These are phyloP conservation scores for Aphrophora alni DNA, from an alignment of 2,888 invertebrate genomes.

Conservation along the genomic window DNA sequence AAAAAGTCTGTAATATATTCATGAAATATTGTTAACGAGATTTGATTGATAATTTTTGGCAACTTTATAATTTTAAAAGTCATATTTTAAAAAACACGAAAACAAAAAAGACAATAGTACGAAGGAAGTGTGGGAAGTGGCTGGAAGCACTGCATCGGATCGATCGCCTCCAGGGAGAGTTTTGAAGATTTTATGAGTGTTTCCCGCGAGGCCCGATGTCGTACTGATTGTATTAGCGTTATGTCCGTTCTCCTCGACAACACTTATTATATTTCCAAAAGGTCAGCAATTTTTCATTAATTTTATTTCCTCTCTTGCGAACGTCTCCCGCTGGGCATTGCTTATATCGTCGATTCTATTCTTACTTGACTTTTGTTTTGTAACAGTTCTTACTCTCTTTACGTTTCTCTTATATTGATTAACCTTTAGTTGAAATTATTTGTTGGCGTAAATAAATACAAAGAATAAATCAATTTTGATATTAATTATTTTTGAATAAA, in stretches of 20 bases:
- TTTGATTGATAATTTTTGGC: too few species aligned
- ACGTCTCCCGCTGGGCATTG: neutral
- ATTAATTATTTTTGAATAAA: too few species aligned
- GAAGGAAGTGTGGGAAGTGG: neutral
- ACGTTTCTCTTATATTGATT: too few species aligned
- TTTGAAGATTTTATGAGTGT: slow-evolving; percentile 2
- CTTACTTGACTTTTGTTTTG: neutral
- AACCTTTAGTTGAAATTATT: too few species aligned
- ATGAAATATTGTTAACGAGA: too few species aligned
- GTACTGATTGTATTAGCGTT: neutral
- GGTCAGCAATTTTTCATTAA: slow-evolving; percentile 6
- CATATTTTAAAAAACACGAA: too few species aligned
- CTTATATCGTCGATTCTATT: neutral
- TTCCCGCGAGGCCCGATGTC: neutral
- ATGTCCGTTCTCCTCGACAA: neutral
- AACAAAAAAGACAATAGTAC: neutral
- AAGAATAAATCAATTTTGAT: too few species aligned
- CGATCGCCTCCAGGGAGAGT: neutral
- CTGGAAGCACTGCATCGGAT: neutral
- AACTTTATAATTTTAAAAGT: too few species aligned
- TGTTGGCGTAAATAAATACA: too few species aligned
- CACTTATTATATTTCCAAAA: slow-evolving; percentile 1
- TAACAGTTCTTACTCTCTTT: too few species aligned
- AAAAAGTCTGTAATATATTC: too few species aligned
- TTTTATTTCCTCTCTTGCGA: neutral